Base-by-base conservation (phyloP, 2,888 invertebrate genomes). In the Eugnorisma glareosa region DNA sequence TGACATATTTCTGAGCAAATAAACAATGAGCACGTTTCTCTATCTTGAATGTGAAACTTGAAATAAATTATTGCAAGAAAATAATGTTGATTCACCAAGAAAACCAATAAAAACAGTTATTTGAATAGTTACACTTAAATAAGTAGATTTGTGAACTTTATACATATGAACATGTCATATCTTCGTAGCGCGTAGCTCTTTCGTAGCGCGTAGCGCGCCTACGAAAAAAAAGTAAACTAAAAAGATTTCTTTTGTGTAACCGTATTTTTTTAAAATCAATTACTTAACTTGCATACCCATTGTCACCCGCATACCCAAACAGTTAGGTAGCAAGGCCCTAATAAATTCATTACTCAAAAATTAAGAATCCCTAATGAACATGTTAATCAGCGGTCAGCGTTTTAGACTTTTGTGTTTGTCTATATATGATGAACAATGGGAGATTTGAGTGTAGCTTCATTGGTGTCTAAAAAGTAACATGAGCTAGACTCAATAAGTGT, bases 131-230 rank as follows among this genome's bases (percentile, higher is more conserved):
- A 31, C 40, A 18, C 28, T 28, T 15, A 48, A 43, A 21, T 54
- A 82, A 13, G 28, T 54, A 51, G 13, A 77, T 64, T 10, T 64
- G 15, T 51, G 11, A 51, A 35, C 18, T 37, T 45, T 21, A 43
- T 31, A 45, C n/a, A 43, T 43, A n/a, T 31, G 54, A 31, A 40
- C 15, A 51, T 43, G n/a, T 45, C 4, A 40, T 21, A 21, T 37
- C 37, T 67, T 81, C 78, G 87, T 84, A 83, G 87, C 82, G 10
- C 87, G 87, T 88, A 88, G 89, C 86, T 83, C 73, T 78, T 78
- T 79, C 88, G 88, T 89, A 88, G 88, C 77, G 61, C 79, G 76
- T 73, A 79, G 83, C 84, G 79, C 64, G 79, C 54, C 61, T 80
- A 81, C 79, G 54, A 66, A 63, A 69, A 64, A 15, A 35, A 57